Evolutionary conservation across 2,888 invertebrate species (phyloP).

Genomic region (Erpobdella octoculata): DNA sequence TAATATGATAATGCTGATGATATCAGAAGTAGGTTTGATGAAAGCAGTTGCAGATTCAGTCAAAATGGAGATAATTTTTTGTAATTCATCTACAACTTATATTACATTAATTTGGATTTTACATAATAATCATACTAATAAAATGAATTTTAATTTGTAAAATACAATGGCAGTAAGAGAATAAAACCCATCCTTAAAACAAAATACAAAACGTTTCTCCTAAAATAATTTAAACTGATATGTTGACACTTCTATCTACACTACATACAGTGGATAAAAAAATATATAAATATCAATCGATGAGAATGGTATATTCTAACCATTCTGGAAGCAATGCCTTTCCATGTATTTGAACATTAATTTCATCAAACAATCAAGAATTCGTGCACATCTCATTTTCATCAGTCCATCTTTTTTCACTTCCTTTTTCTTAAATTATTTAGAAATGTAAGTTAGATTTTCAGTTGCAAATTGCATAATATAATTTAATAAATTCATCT

Average conservation of each 20-base stretch:
- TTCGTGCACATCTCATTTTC: slow-evolving; percentile 57
- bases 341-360: slow-evolving; percentile 64
- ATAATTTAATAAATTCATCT: too few species aligned
- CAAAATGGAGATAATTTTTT: neutral
- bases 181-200: too few species aligned
- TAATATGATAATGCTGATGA: neutral
- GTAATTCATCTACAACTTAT: neutral
- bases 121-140: neutral
- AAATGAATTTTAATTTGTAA: neutral
- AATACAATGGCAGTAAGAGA: too few species aligned
- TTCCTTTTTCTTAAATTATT: too few species aligned
- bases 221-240: too few species aligned
- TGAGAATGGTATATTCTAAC: slow-evolving; percentile 36
- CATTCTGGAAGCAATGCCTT: slow-evolving; percentile 40
- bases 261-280: neutral
- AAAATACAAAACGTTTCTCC: too few species aligned
- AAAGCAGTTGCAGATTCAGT: too few species aligned
- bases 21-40: neutral
- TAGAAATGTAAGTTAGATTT: too few species aligned
- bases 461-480: too few species aligned
- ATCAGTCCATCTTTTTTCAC: too few species aligned
- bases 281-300: neutral
- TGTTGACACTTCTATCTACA: too few species aligned
- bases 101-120: neutral
- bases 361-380: slow-evolving; percentile 70